Conservation (phyloP, 2,888 invertebrate genomes). For the Flexamia atlantica region DNA sequence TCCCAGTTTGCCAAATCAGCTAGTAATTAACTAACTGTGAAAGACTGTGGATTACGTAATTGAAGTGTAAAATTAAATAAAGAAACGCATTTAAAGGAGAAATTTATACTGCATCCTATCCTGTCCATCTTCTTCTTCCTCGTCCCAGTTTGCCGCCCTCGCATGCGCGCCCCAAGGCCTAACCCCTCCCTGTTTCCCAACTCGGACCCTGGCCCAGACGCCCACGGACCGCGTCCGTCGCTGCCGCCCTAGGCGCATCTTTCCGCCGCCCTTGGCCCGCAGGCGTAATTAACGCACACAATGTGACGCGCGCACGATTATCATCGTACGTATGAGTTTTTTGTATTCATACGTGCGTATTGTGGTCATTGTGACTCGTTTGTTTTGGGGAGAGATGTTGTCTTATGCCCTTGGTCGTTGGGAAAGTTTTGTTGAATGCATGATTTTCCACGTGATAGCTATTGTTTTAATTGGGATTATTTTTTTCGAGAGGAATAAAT, state of each 20-base stretch:
- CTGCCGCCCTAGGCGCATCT: neutral
- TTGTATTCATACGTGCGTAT: neutral
- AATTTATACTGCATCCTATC: no score
- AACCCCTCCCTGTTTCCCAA: neutral
- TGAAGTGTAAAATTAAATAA: no score
- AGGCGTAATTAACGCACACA: neutral
- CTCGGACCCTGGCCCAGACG: slow-evolving; percentile 14
- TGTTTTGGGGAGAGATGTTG: neutral
- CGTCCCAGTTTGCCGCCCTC: neutral
- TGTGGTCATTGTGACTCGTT: neutral
- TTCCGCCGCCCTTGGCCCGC: slow-evolving; percentile 7
- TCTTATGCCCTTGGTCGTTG: neutral
- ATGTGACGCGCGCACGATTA: neutral
- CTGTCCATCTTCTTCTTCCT: no score
- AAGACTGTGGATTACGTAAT: no score
- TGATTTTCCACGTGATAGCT: neutral
- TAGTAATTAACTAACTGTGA: no score
- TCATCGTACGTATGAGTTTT: neutral
- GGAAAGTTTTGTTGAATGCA: neutral
- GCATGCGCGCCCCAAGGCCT: neutral
- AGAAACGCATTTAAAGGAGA: no score
- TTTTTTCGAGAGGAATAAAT: no score
- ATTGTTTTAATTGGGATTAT: neutral
- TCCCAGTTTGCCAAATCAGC: no score
- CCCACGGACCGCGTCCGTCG: neutral